A percentile compares a stretch with the other conserved stretches of the same genome.
phyloP scores from a whole-genome alignment of 2,888 invertebrate genomes.

The Orgyia antiqua region DNA sequence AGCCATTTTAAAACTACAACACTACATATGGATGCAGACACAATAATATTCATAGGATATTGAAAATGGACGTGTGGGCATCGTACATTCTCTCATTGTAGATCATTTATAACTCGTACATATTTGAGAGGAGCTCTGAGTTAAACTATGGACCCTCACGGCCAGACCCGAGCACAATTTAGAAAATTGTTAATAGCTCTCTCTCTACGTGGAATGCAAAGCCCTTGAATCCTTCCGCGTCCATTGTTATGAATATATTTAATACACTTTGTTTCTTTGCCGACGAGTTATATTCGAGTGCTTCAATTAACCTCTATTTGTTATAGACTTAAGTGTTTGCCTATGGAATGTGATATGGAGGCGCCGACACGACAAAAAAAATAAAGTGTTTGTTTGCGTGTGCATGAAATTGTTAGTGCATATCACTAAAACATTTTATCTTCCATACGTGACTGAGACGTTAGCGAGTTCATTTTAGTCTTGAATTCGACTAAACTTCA shows the following conservation, averaged over 20 bases:
- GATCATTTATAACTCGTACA: constrained; percentile 24
- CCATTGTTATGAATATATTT: constrained; percentile 40
- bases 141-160: constrained; percentile 35
- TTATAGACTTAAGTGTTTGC: constrained; percentile 17
- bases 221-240: constrained; percentile 38
- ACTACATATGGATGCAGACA: too few species aligned
- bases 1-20: too few species aligned
- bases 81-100: constrained; percentile 19
- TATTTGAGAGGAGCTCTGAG: constrained; percentile 28
- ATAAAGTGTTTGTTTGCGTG: constrained; percentile 31
- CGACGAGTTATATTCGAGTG: constrained; percentile 22
- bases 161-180: constrained; percentile 28
- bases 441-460: constrained; percentile 35
- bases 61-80: too few species aligned
- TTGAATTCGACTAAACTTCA: constrained; percentile 15
- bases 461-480: constrained; percentile 36
- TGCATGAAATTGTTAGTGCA: constrained; percentile 8
- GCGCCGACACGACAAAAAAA: constrained; percentile 16
- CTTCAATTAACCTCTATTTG: constrained; percentile 31
- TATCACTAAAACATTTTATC: constrained; percentile 30
- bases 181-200: constrained; percentile 37
- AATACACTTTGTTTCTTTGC: constrained; percentile 37
- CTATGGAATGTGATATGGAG: constrained; percentile 17
- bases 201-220: constrained; percentile 36
- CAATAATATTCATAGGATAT: too few species aligned